These are phyloP conservation scores for Rhineura floridana DNA, from an alignment of 2,113 vertebrate genomes.

Conservation along the genomic window DNA sequence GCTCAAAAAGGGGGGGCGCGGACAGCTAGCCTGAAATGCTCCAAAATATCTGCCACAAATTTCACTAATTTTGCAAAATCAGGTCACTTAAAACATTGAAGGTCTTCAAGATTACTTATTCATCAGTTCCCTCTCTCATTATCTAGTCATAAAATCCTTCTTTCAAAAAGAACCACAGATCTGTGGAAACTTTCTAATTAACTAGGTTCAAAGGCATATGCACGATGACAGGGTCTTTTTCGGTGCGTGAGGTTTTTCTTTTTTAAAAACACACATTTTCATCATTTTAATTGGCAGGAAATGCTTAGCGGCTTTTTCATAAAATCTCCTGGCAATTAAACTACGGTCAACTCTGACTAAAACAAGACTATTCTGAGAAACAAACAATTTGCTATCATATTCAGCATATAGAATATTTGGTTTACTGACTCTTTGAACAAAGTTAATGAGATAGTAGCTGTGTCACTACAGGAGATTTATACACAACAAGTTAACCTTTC, in stretches of 20 bases:
- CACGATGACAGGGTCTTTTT: constrained; percentile 52
- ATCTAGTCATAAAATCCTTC: constrained; percentile 67
- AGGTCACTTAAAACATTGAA: constrained; percentile 64
- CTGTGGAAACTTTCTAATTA: constrained; percentile 77
- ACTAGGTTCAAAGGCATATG: constrained; percentile 65
- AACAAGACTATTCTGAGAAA: constrained; percentile 49
- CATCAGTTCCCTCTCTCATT: constrained; percentile 67
- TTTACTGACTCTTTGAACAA: constrained; percentile 61
- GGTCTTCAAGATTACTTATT: constrained; percentile 71
- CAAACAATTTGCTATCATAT: constrained; percentile 51
- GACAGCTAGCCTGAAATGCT: constrained; percentile 36
- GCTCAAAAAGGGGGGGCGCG: constrained; percentile 44
- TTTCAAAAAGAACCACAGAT: constrained; percentile 70
- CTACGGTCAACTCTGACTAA: constrained; percentile 66
- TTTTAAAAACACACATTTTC: constrained; percentile 57
- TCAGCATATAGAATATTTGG: constrained; percentile 22
- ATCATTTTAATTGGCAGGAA: constrained; percentile 77
- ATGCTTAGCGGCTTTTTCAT: constrained; percentile 62
- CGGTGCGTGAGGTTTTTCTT: too few relatives aligned
- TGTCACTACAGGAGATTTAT: constrained; percentile 60
- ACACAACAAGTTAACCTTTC: constrained; percentile 69
- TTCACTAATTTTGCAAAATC: constrained; percentile 69
- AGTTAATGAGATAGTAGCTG: constrained; percentile 65
- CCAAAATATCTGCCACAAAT: constrained; percentile 49
- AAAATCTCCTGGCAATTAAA: constrained; percentile 63